Percentiles rank a stretch among this genome's conserved stretches.
phyloP scores from a whole-genome alignment of 2,797 vertebrate species.

The Macroramphosus scolopax region DNA sequence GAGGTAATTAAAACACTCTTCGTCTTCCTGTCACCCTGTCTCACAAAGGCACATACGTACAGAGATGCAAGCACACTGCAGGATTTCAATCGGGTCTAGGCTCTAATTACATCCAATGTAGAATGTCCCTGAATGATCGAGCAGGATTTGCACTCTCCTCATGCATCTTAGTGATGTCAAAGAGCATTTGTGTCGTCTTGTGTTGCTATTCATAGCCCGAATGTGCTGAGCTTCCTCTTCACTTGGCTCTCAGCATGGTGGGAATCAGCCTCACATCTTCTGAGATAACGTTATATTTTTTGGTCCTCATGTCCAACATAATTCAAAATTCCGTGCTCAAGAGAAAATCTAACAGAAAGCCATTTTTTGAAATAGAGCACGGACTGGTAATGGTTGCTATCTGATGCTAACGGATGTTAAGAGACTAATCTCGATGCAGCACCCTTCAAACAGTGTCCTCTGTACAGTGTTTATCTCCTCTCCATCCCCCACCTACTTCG shows the following conservation, averaged over 20 bases:
- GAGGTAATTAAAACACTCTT: slow-evolving; percentile 55
- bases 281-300: no score
- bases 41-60: slow-evolving; percentile 10
- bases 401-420: slow-evolving; percentile 1
- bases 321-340: no score
- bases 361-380: no score
- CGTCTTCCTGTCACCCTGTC: slow-evolving; percentile 12
- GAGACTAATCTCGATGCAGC: no score
- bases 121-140: slow-evolving; percentile 31
- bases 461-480: background rate
- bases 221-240: slow-evolving; percentile 5
- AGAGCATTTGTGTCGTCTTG: background rate
- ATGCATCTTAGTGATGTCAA: background rate
- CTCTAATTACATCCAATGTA: slow-evolving; percentile 36
- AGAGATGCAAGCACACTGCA: slow-evolving; percentile 15
- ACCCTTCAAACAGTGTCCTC: background rate
- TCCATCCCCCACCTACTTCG: slow-evolving; percentile 14
- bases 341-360: no score
- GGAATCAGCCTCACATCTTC: no score
- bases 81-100: slow-evolving; percentile 14
- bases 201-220: background rate
- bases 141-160: slow-evolving; percentile 13
- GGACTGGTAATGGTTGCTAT: background rate
- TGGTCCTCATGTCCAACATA: no score
- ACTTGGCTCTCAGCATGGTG: slow-evolving; percentile 13